phyloP scores from a whole-genome alignment of 2,797 vertebrate genomes.

The Spea hammondii region DNA sequence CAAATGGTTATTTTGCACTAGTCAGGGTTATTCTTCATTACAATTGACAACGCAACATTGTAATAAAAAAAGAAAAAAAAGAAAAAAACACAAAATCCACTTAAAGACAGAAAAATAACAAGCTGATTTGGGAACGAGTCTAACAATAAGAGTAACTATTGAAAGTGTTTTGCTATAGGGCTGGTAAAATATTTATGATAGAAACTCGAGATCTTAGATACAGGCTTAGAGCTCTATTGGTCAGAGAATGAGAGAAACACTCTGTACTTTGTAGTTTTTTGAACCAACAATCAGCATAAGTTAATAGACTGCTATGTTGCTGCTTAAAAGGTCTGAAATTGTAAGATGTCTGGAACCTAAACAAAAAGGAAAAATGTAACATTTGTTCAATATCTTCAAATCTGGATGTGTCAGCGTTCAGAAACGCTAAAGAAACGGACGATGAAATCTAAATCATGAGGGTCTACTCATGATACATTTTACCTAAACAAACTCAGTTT shows the following conservation, averaged over 20 bases:
- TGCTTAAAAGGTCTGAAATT: background rate
- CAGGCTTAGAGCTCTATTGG: background rate
- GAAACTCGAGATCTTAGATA: conserved; percentile 2
- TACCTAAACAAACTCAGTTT: no score
- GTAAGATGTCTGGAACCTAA: background rate
- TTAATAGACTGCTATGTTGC: background rate
- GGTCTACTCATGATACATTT: background rate
- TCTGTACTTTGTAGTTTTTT: background rate
- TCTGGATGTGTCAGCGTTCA: no score
- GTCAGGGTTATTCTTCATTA: background rate
- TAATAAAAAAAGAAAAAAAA: conserved; percentile 12
- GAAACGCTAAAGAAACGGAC: no score
- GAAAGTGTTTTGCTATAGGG: conserved; percentile 36
- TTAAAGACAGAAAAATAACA: conserved; percentile 40
- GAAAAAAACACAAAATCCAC: conserved; percentile 21
- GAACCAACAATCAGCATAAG: conserved; percentile 6
- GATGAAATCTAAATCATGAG: background rate
- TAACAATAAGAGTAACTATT: conserved; percentile 21
- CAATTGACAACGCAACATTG: conserved; percentile 4
- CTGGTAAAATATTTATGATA: conserved; percentile 40
- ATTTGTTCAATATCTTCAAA: background rate
- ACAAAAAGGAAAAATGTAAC: background rate
- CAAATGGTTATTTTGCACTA: background rate
- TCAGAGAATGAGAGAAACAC: background rate
- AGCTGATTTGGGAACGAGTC: conserved; percentile 40